These are phyloP conservation scores for Corynorhinus townsendii DNA, from an alignment of 2,113 vertebrate species.

Conservation along the genomic window DNA sequence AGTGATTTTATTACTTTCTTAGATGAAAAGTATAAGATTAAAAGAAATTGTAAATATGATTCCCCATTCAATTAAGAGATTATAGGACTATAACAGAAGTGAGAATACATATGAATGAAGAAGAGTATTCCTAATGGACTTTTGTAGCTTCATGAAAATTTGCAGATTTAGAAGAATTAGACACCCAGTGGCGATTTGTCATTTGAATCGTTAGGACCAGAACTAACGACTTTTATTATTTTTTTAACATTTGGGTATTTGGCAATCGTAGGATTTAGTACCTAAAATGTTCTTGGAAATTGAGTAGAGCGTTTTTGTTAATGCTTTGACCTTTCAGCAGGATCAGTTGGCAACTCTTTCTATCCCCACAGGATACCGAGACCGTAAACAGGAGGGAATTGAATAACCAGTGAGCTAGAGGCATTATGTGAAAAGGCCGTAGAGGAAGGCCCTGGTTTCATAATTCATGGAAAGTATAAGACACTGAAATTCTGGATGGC, in stretches of 20 bases:
- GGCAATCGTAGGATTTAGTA: slow-evolving; percentile 38
- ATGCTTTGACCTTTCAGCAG: slow-evolving; percentile 47
- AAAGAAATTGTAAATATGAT: background rate
- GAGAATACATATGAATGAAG: background rate
- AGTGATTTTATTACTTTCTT: background rate
- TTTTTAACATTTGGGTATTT: slow-evolving; percentile 13
- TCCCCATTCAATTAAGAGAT: background rate
- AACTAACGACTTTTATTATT: slow-evolving; percentile 11
- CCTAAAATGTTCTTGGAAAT: slow-evolving; percentile 48
- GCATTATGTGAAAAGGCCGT: slow-evolving; percentile 43
- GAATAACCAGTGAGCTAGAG: slow-evolving; percentile 48
- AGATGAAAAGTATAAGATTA: background rate
- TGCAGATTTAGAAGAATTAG: slow-evolving; percentile 17
- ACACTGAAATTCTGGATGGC: background rate
- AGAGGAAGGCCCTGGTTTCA: slow-evolving; percentile 37
- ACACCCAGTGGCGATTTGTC: background rate
- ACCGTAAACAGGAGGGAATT: slow-evolving; percentile 44
- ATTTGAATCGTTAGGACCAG: background rate
- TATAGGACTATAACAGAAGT: background rate
- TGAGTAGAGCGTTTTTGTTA: slow-evolving; percentile 50
- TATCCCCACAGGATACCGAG: slow-evolving; percentile 31
- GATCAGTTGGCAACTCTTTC: slow-evolving; percentile 54
- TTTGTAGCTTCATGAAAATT: background rate
- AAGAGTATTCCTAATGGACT: background rate
- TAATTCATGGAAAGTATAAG: slow-evolving; percentile 6